Base-by-base conservation (phyloP, 1,140 invertebrate species). In the Phocides pigmalion region DNA sequence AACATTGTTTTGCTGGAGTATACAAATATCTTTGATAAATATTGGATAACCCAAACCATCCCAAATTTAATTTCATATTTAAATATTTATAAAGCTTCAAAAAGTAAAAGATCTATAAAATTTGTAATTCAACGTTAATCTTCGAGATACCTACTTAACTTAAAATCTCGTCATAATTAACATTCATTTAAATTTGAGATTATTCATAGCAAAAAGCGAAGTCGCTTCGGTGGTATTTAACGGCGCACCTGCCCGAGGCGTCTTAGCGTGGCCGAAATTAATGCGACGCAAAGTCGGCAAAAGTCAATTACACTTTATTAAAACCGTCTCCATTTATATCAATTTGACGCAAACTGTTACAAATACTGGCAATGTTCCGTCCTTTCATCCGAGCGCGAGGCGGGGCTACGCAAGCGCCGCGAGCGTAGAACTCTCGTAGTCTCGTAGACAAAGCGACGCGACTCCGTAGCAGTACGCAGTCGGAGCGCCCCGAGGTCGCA, bases 281-380 rank as follows among this genome's bases (percentile, higher is more conserved):
- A 88, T 89, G 89, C 84, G 84, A 87, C 85, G 85, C 83, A 86
- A 89, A 91, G 81, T 91, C 83, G 84, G 82, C 89, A 89, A 89
- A 90, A 91, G 87, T 91, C 89, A 91, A 91, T 91, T 91, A 91
- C 84, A 89, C 84, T 91, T 91, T 91, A 91, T 91, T 91, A 91
- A 90, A 91, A 91, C 88, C 88, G 84, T 91, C 88, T 91, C 84
- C 85, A 91, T 91, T 89, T 89, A 91, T 89, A 91, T 91, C 87
- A 91, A 91, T 91, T 91, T 91, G 89, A 89, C 84, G 86, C 88
- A 91, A 91, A 91, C 89, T 89, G 89, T 89, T 91, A 91, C 89
- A 91, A 91, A 91, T 91, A 91, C 89, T 91, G 86, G 84, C 85
- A 89, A 89, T 89, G 89, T 89, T 88, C 86, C 76, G 84, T 89